Evolutionary conservation across 2,797 vertebrate species (phyloP), one percentile per base, ranked within the genome.

Genomic region (Petrocephalus sullivani): DNA sequence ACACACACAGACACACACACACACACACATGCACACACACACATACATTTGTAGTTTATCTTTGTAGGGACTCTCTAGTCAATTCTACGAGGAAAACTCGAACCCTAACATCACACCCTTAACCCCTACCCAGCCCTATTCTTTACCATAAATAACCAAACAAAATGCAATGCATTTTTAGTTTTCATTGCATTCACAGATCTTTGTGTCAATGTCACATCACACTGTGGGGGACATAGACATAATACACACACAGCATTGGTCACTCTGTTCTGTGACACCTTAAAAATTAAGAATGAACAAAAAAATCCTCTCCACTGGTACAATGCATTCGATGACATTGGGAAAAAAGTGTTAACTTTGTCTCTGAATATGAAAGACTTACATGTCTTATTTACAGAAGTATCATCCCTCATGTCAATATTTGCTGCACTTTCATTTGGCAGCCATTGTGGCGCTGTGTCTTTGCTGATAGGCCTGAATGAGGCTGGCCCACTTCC

Each of bases 321-420:
- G 71, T 37, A 78, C 37, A 78, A 46, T 78, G 5, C 64, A 71
- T 37, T 71, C 12, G 12, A 78, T 78, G 71, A 78, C 41, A 78
- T 78, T 78, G 71, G 67, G 14, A 37, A 41, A 75, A 75, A 75
- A n/a, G 28, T 33, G 23, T 78, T 19, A 78, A 78, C 71, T 78
- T 78, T 78, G 33, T 78, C n/a, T 78, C 71, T 14, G 46, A 78
- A 78, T 78, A 78, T 78, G 71, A 46, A 78, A 78, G 71, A 78
- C 37, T 78, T 78, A n/a, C 33, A 41, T 46, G 71, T 78, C 33
- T 78, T 78, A 78, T 46, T 78, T 78, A 46, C 71, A 78, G 71
- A 78, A 78, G 41, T 78, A 78, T 78, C 37, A 46, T 78, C 41
- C 41, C 71, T 46, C 71, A 46, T 78, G 33, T 78, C 37, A 78